Evolutionary conservation across 2,797 vertebrate species (phyloP).

Genomic region (Garrulus glandarius): DNA sequence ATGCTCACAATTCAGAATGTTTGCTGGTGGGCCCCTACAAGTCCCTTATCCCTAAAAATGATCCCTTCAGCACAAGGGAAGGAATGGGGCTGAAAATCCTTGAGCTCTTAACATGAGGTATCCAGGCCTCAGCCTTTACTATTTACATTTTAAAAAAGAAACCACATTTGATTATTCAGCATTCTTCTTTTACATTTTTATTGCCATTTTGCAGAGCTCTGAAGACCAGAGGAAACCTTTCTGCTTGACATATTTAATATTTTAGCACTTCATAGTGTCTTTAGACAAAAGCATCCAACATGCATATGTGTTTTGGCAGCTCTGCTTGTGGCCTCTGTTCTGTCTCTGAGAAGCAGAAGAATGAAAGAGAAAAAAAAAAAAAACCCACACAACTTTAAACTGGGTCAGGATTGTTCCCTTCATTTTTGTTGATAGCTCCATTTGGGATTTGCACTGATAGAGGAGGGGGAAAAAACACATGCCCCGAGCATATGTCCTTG

Average conservation of each 20-base stretch:
- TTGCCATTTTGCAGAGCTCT: not conserved
- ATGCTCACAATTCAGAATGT: not conserved
- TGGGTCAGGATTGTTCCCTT: slow-evolving; percentile 26
- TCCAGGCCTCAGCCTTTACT: not conserved
- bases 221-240: slow-evolving; percentile 50
- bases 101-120: not conserved
- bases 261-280: slow-evolving; percentile 50
- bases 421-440: slow-evolving; percentile 17
- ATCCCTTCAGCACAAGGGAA: not conserved
- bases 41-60: not conserved
- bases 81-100: not conserved
- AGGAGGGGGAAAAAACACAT: not conserved
- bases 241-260: slow-evolving; percentile 50
- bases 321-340: slow-evolving; percentile 25
- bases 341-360: slow-evolving; percentile 10
- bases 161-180: slow-evolving; percentile 63
- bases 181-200: slow-evolving; percentile 49
- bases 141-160: slow-evolving; percentile 37
- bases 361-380: not conserved
- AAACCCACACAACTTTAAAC: not conserved
- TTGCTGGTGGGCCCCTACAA: not conserved
- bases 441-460: slow-evolving; percentile 31
- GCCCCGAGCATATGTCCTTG: slow-evolving; percentile 31
- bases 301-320: slow-evolving; percentile 56
- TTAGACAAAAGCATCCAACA: slow-evolving; percentile 20